Conservation (phyloP, 2,113 vertebrate species). For the Tiliqua scincoides region DNA sequence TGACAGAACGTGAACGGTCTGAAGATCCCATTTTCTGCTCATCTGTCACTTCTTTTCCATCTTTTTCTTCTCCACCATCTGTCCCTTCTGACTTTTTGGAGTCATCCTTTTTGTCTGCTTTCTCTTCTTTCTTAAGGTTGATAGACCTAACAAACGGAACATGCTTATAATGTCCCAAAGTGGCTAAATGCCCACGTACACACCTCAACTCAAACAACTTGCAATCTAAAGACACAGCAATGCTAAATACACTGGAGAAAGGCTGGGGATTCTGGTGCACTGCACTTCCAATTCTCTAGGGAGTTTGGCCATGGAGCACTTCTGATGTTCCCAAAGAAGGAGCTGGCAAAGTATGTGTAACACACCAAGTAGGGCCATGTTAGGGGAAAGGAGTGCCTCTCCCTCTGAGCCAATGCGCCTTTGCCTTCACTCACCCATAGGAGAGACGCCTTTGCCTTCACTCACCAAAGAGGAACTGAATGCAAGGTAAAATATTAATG, state of each 20-base stretch:
- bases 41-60: slow-evolving; percentile 70
- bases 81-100: slow-evolving; percentile 69
- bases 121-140: slow-evolving; percentile 84
- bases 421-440: neutral
- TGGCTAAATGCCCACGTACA: neutral
- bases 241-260: neutral
- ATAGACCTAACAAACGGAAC: slow-evolving; percentile 53
- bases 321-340: neutral
- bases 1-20: slow-evolving; percentile 71
- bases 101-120: slow-evolving; percentile 80
- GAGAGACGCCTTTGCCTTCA: neutral
- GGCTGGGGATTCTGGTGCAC: neutral
- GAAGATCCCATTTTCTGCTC: slow-evolving; percentile 69
- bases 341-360: no score
- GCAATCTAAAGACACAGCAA: neutral
- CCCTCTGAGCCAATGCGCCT: neutral
- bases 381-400: neutral
- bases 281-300: neutral
- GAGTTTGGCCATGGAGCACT: no score
- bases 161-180: neutral
- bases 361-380: no score
- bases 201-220: neutral
- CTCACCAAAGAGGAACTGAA: neutral
- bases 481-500: neutral
- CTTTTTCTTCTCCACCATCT: slow-evolving; percentile 83